phyloP scores from a whole-genome alignment of 1,140 invertebrate genomes.

The Ips typographus region DNA sequence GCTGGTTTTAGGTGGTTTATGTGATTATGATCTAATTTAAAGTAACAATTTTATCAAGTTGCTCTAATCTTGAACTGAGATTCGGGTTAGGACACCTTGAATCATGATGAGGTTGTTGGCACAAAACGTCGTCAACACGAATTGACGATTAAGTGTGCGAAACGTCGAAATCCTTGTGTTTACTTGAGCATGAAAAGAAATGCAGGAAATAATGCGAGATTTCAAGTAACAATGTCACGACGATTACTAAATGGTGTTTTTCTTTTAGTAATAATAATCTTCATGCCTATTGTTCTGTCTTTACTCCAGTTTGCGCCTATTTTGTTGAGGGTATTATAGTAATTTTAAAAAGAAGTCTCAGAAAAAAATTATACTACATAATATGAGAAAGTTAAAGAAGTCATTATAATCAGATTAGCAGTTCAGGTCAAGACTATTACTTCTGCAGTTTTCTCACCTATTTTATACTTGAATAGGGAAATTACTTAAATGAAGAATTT shows the following conservation, averaged over 20 bases:
- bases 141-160: constrained; percentile 10
- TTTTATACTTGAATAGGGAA: no score
- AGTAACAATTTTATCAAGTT: neutral
- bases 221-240: constrained; percentile 37
- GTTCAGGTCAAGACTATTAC: no score
- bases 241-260: constrained; percentile 22
- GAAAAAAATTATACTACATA: no score
- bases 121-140: constrained; percentile 5
- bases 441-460: no score
- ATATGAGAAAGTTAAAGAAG: no score
- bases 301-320: no score
- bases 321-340: no score
- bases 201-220: constrained; percentile 34
- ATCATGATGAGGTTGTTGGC: neutral
- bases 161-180: constrained; percentile 32
- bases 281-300: no score
- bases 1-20: neutral
- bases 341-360: no score
- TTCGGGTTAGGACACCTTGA: no score
- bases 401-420: no score
- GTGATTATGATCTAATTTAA: neutral
- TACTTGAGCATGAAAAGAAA: constrained; percentile 34
- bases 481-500: no score
- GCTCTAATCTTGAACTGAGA: neutral
- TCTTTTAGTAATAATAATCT: neutral